Evolutionary conservation across 1,140 invertebrate species (phyloP).

Genomic region (Bombus polaris): DNA sequence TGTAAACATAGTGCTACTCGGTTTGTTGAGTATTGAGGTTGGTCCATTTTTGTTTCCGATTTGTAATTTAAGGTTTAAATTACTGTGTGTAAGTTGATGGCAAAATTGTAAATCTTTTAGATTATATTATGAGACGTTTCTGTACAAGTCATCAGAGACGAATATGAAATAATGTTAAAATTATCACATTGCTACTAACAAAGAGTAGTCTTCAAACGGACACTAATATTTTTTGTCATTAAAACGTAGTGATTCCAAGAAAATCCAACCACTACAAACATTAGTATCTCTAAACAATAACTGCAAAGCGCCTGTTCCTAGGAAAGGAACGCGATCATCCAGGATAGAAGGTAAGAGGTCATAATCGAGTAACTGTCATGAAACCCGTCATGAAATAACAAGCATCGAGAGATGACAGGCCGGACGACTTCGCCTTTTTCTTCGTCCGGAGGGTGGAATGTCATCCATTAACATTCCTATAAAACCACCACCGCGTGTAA

Average conservation of each 20-base stretch:
- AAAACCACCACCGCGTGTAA: conserved; percentile 76
- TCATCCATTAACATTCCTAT: conserved; percentile 78
- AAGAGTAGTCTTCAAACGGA: not conserved
- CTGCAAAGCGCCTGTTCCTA: not conserved
- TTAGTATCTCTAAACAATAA: not conserved
- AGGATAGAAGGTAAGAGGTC: not conserved
- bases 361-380: conserved; percentile 51
- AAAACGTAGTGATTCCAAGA: not conserved
- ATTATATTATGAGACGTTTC: too few species aligned
- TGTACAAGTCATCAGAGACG: too few species aligned
- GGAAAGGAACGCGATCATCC: conserved; percentile 25
- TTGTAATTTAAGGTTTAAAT: too few species aligned
- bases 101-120: too few species aligned
- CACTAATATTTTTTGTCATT: not conserved
- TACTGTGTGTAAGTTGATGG: too few species aligned
- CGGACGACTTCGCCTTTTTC: conserved; percentile 25
- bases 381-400: conserved; percentile 70
- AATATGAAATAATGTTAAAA: not conserved
- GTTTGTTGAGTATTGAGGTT: too few species aligned
- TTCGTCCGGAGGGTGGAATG: conserved; percentile 71
- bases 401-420: conserved; percentile 38
- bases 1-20: too few species aligned
- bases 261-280: not conserved
- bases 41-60: too few species aligned
- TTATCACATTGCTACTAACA: too few species aligned